Percentiles rank a stretch among this genome's conserved stretches.
Evolutionary conservation across 1,140 invertebrate species (phyloP).

Genomic region (Drosophila seguyi): DNA sequence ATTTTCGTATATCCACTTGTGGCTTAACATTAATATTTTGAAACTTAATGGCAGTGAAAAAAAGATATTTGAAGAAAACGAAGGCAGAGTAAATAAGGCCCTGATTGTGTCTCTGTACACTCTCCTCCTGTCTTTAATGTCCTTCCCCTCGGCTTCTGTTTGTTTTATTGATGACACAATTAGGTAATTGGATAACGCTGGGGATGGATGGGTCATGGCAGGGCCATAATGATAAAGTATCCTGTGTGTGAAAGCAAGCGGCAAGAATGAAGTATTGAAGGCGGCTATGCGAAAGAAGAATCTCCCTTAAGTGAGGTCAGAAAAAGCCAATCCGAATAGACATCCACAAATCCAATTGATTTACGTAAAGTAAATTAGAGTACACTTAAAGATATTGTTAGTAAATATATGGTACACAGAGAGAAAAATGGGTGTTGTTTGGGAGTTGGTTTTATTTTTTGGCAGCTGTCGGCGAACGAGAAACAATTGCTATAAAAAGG

Average conservation of each 20-base stretch:
- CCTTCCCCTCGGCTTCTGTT: conserved; percentile 34
- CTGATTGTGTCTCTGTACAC: too few species aligned
- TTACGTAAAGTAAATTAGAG: conserved; percentile 20
- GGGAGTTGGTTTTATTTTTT: too few species aligned
- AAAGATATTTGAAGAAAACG: background rate
- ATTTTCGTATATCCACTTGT: background rate
- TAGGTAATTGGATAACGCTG: conserved; percentile 38
- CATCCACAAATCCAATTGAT: conserved; percentile 46
- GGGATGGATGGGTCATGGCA: too few species aligned
- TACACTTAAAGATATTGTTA: conserved; percentile 7
- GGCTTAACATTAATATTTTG: background rate
- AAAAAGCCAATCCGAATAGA: background rate
- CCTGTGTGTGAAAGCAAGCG: background rate
- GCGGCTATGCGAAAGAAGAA: background rate
- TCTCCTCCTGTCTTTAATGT: too few species aligned
- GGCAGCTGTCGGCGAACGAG: background rate
- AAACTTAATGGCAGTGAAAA: background rate
- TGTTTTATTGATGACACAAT: conserved; percentile 72
- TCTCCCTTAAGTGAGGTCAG: background rate
- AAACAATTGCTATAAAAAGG: conserved; percentile 4
- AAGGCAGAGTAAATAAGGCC: conserved; percentile 26
- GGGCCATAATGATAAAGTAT: conserved; percentile 26
- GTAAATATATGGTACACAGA: background rate
- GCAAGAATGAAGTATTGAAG: conserved; percentile 5
- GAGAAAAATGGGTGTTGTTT: background rate